Evolutionary conservation across 2,797 vertebrate species (phyloP).

Genomic region (Chrysolophus pictus): DNA sequence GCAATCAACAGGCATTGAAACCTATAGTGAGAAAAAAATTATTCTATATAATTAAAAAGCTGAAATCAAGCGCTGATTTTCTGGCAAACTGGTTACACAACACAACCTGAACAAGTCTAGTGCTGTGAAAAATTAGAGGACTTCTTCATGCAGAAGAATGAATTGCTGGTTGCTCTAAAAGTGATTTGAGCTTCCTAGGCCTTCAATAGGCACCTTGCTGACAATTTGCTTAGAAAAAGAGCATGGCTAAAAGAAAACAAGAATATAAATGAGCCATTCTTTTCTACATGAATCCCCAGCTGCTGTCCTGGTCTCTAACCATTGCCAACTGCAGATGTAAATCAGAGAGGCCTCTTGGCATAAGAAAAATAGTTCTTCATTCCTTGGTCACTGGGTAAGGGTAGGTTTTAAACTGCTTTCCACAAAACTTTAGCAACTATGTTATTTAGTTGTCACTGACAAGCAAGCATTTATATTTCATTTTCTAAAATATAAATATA

Average conservation of each 20-base stretch:
- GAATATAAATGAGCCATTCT: rapidly evolving
- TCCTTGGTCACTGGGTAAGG: neutral
- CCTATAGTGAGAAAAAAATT: neutral
- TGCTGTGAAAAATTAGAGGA: neutral
- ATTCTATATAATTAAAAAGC: neutral
- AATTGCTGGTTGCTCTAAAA: neutral
- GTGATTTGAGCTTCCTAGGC: neutral
- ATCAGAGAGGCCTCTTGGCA: neutral
- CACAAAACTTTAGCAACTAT: neutral
- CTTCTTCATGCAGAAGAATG: neutral
- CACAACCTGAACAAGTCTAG: neutral
- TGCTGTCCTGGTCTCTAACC: neutral
- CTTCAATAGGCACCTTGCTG: neutral
- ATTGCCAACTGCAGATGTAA: neutral
- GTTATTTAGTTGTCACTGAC: neutral
- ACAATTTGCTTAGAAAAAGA: neutral
- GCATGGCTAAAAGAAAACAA: neutral
- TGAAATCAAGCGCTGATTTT: neutral
- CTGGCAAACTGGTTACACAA: neutral
- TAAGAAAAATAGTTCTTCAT: neutral
- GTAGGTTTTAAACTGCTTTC: neutral
- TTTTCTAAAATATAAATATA: neutral
- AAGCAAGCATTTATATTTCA: neutral
- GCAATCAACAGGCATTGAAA: neutral
- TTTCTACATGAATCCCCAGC: rapidly evolving